Evolutionary conservation across 2,888 invertebrate species (phyloP), one percentile per base, ranked within the genome.

Genomic region (Actias luna): DNA sequence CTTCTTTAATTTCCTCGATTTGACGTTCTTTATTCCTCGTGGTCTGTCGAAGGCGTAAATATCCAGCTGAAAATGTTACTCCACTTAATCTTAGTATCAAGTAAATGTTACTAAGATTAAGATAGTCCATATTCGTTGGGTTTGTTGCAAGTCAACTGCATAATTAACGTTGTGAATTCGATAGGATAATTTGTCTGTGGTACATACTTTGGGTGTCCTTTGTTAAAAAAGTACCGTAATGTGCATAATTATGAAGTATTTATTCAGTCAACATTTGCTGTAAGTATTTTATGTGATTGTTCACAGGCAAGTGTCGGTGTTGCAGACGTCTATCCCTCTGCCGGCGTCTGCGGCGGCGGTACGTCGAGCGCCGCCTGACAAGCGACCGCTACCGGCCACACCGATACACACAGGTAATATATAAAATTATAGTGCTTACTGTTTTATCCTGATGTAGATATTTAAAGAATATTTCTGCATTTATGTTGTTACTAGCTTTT

Each of bases 321-420:
- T 95, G 78, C 95, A 95, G 78, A 96, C 96, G 71, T 96, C 96
- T 78, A 97, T 97, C 78, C 97, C 97, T 63, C 84, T 96, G 76
- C 97, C 97, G 55, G 96, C 96, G 65, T 96, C 96, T 35, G 96
- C 96, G 68, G 93, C 95, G 75, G 96, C 96, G 60, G 94, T 94
- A 68, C 93, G 96, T 69, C 94, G 96, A 84, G 96, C 96, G 73
- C 96, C 96, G 62, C 96, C 96, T 71, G 96, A 96, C 91, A 96
- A 96, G 85, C 94, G 96, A 64, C 96, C 96, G 14, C 93, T 96
- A 72, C 96, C 96, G 14, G 94, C 95, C 62, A 95, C 95, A 36
- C 94, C 94, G 35, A 90, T 92, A 64, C 94, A 94, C 69, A 70
- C 84, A 75, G 88, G 91, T 90, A 76, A 67, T 61, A n/a, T n/a